Evolutionary conservation across 2,888 invertebrate genomes (phyloP), one percentile per base, ranked within the genome.

Genomic region (Eretmocerus hayati): DNA sequence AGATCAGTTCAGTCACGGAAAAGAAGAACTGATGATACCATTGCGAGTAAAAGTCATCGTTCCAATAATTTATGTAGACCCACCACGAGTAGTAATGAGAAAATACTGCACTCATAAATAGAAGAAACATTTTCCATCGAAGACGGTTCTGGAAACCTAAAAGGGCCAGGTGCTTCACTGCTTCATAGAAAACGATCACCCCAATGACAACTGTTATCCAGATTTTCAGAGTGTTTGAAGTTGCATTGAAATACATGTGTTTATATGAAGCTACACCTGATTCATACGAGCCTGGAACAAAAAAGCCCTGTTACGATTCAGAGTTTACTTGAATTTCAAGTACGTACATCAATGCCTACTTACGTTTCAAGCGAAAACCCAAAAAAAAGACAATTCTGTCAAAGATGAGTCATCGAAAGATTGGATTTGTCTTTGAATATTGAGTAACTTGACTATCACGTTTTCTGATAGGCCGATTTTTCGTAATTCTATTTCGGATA

Each of bases 81-180:
- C 83, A 84, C 80, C 82, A 83, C 2, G 81, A 78, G 59, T 83
- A 84, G 60, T 83, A 84, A 59, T 83, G 81, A 4, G 83, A 80
- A 64, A 82, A 83, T 56, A 83, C 73, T 15, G 81, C 79, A 23
- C 78, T 72, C 26, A 75, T 63, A 60, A 83, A 81, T n/a, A 83
- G 71, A 37, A 81, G 57, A 46, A 79, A 64, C 82, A 84, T 83
- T n/a, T 76, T 75, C 55, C 74, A 73, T 53, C 83, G 74, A 22
- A 81, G 66, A 46, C 76, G 74, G 40, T 73, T 71, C 45, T 75
- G 71, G 40, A 81, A 64, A 54, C 75, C 74, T 55, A 83, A 62
- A 38, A 69, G 68, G 15, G 78, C 71, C 42, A 81, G 68, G 58
- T 77, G 74, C 61, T 80, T 79, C 30, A 79, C 72, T 49, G 77